A percentile compares a stretch with the other conserved stretches of the same genome.
These are phyloP conservation scores for Sebastes goodei DNA, from an alignment of 2,797 vertebrate genomes.

Conservation along the genomic window DNA sequence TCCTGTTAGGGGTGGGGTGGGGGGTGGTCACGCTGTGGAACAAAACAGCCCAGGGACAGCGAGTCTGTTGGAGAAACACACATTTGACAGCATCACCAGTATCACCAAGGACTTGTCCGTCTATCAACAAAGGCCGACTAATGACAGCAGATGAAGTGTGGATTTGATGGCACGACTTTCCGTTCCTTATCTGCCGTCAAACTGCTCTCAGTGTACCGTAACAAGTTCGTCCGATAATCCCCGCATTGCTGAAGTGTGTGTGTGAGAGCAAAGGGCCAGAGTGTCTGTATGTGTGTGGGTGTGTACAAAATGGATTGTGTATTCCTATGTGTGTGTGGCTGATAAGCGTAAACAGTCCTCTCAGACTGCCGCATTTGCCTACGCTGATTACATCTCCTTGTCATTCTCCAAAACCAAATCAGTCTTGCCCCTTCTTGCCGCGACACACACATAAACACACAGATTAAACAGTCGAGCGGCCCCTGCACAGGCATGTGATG, in stretches of 20 bases:
- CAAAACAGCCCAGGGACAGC: conserved; percentile 39
- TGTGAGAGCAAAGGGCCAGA: neutral
- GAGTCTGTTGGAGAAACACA: conserved; percentile 38
- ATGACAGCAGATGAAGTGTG: conserved; percentile 26
- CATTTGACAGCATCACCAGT: conserved; percentile 19
- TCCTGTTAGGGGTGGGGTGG: conserved; percentile 28
- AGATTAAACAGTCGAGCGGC: conserved; percentile 45
- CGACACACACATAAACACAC: conserved; percentile 26
- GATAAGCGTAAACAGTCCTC: conserved; percentile 63
- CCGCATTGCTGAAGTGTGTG: neutral
- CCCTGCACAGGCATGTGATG: conserved; percentile 28
- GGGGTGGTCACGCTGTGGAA: conserved; percentile 5
- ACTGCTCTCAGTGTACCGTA: conserved; percentile 27
- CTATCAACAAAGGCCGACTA: conserved; percentile 29
- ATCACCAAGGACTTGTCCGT: conserved; percentile 22
- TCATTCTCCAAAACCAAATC: conserved; percentile 42
- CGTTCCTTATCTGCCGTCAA: conserved; percentile 44
- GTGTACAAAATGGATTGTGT: conserved; percentile 23
- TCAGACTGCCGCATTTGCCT: conserved; percentile 61
- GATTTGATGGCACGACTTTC: conserved; percentile 17
- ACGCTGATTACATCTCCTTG: conserved; percentile 68
- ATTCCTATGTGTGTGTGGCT: conserved; percentile 17
- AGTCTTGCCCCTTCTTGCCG: conserved; percentile 32
- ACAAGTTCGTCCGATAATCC: conserved; percentile 37
- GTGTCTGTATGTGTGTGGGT: conserved; percentile 1